Percentiles rank a stretch among this genome's conserved stretches.
phyloP scores from a whole-genome alignment of 2,113 vertebrate species.

The Oophaga pumilio region DNA sequence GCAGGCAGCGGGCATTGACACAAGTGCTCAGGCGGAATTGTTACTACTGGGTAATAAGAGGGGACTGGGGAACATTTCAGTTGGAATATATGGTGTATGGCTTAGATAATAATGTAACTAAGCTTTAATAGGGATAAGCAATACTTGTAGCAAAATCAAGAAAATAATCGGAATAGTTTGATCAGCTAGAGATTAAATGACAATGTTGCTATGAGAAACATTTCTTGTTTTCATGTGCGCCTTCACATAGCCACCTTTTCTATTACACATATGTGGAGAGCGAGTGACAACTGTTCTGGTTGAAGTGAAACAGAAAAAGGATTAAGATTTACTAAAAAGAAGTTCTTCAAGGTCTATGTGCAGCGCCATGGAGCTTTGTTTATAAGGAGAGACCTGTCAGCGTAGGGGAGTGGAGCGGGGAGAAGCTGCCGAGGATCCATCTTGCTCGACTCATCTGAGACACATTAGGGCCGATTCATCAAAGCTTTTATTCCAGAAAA shows the following conservation, averaged over 20 bases:
- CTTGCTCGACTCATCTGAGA: too few species aligned
- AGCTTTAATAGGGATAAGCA: not conserved
- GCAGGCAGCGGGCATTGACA: slow-evolving; percentile 18
- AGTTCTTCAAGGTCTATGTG: too few species aligned
- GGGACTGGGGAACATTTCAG: too few species aligned
- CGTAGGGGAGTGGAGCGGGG: too few species aligned
- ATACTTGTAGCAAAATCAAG: not conserved
- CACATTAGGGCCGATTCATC: too few species aligned
- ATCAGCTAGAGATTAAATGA: not conserved
- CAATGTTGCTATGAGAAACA: not conserved
- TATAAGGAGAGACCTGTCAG: too few species aligned
- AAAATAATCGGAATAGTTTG: not conserved
- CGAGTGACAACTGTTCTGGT: not conserved
- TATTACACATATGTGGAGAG: not conserved
- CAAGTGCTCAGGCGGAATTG: not conserved
- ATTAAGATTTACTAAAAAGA: too few species aligned
- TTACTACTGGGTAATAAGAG: not conserved
- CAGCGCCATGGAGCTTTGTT: too few species aligned
- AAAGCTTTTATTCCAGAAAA: too few species aligned
- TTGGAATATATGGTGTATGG: not conserved
- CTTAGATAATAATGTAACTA: not conserved
- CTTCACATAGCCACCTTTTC: not conserved
- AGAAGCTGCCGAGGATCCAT: too few species aligned
- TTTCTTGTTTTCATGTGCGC: too few species aligned
- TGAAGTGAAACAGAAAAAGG: not conserved